phyloP scores from a whole-genome alignment of 2,888 invertebrate species.

The Tryphoninae sp. region DNA sequence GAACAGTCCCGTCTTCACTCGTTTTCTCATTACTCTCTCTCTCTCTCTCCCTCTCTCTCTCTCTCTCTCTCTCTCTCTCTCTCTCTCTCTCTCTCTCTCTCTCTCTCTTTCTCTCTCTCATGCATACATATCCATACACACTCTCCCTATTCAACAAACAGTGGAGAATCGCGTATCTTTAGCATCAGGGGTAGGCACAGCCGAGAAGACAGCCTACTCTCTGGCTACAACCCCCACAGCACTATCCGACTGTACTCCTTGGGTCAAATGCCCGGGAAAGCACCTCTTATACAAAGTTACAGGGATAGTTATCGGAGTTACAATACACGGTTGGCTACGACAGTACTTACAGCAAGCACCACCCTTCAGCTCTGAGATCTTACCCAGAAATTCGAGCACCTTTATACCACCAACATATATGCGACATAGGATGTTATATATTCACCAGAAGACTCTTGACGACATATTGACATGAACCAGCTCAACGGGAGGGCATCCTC shows the following conservation, averaged over 20 bases:
- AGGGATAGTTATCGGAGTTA: conserved; percentile 53
- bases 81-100: neutral
- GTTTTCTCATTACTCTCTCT: conserved; percentile 13
- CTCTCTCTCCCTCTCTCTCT: neutral
- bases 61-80: conserved; percentile 9
- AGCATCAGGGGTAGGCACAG: conserved; percentile 20
- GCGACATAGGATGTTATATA: neutral
- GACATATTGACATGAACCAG: conserved; percentile 48
- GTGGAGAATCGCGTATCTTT: neutral
- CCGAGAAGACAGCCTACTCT: neutral
- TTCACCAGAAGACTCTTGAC: conserved; percentile 16
- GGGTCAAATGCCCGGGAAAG: conserved; percentile 26
- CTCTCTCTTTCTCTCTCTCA: neutral
- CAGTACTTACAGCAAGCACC: conserved; percentile 1
- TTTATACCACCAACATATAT: neutral
- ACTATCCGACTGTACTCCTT: conserved; percentile 28
- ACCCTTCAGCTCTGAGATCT: conserved; percentile 31
- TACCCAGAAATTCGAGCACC: conserved; percentile 6
- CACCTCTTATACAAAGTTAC: conserved; percentile 43
- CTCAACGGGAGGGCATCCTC: neutral
- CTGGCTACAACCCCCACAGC: neutral
- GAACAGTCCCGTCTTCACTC: neutral
- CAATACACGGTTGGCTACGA: conserved; percentile 25
- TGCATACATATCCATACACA: neutral
- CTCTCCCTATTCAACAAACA: too few relatives aligned